A percentile compares a stretch with the other conserved stretches of the same genome.
These are phyloP conservation scores for Paelopatides confundens DNA, from an alignment of 53 echinoderm and acorn worm genomes.

Conservation along the genomic window DNA sequence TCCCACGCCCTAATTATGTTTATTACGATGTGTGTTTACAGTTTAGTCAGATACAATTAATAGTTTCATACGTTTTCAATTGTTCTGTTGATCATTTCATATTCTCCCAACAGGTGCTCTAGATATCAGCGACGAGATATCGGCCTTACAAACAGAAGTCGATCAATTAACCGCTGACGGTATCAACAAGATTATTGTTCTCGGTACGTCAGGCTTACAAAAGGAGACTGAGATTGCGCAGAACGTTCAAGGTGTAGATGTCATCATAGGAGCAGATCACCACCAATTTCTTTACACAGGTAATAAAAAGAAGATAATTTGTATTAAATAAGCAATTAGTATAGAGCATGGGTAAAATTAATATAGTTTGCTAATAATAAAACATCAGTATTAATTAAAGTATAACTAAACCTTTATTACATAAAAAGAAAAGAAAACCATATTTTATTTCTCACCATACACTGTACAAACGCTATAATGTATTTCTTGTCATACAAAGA, in stretches of 20 bases:
- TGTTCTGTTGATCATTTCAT: background rate
- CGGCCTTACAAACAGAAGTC: constrained; percentile 67
- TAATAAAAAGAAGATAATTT: constrained; percentile 45
- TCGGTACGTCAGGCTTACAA: constrained; percentile 92
- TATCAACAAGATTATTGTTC: constrained; percentile 84
- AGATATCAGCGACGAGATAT: constrained; percentile 74
- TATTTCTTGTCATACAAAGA: too few relatives aligned
- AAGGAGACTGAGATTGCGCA: constrained; percentile 82
- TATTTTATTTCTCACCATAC: too few relatives aligned
- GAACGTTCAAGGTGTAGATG: constrained; percentile 74
- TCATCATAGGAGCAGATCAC: constrained; percentile 89
- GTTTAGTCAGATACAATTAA: too few relatives aligned
- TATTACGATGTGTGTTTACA: too few relatives aligned
- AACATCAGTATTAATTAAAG: too few relatives aligned
- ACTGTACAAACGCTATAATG: too few relatives aligned
- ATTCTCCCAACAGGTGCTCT: constrained; percentile 28
- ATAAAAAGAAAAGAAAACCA: too few relatives aligned
- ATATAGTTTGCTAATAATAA: too few relatives aligned
- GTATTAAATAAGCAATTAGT: too few relatives aligned
- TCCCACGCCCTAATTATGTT: too few relatives aligned
- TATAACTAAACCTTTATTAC: too few relatives aligned
- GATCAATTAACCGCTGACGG: constrained; percentile 64
- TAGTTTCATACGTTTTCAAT: background rate
- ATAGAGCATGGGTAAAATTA: too few relatives aligned
- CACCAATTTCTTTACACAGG: constrained; percentile 97